Conservation (phyloP, 2,888 invertebrate genomes). For the Pseudococcus jackbeardsleyi region DNA sequence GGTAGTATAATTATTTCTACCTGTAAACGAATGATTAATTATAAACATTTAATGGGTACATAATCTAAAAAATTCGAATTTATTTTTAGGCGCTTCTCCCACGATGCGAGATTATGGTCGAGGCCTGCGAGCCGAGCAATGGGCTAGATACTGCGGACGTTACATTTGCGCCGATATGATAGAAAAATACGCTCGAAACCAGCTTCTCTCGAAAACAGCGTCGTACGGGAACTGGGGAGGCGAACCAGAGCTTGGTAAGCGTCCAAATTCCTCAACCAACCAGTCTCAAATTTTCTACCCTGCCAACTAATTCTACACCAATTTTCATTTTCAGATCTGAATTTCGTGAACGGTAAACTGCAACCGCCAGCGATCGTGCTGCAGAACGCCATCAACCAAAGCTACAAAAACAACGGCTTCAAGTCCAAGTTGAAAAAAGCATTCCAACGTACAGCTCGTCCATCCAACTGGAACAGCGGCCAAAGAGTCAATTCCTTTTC, state of each 20-base stretch:
- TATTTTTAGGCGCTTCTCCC: constrained; percentile 77
- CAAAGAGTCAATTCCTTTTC: constrained; percentile 70
- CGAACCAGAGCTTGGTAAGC: constrained; percentile 73
- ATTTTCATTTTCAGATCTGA: constrained; percentile 66
- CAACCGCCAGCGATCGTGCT: constrained; percentile 69
- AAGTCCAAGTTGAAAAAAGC: constrained; percentile 74
- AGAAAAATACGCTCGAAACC: constrained; percentile 76
- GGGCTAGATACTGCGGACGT: constrained; percentile 82
- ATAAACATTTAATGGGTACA: too few relatives aligned
- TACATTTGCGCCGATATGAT: constrained; percentile 80
- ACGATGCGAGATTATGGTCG: constrained; percentile 78
- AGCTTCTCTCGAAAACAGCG: constrained; percentile 74
- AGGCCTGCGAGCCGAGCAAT: constrained; percentile 80
- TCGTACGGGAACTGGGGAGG: constrained; percentile 75
- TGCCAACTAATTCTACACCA: too few relatives aligned
- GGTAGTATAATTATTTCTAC: too few relatives aligned
- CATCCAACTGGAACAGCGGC: constrained; percentile 70
- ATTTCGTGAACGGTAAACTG: constrained; percentile 68
- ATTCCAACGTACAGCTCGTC: constrained; percentile 74
- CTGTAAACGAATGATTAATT: too few relatives aligned
- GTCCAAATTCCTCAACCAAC: not conserved
- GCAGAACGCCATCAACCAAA: constrained; percentile 65
- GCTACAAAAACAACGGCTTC: constrained; percentile 68
- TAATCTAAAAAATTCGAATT: too few relatives aligned
- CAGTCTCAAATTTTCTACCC: not conserved